A percentile compares a stretch with the other conserved stretches of the same genome.
Evolutionary conservation across 2,797 vertebrate genomes (phyloP).

Genomic region (Pangasius macronema): DNA sequence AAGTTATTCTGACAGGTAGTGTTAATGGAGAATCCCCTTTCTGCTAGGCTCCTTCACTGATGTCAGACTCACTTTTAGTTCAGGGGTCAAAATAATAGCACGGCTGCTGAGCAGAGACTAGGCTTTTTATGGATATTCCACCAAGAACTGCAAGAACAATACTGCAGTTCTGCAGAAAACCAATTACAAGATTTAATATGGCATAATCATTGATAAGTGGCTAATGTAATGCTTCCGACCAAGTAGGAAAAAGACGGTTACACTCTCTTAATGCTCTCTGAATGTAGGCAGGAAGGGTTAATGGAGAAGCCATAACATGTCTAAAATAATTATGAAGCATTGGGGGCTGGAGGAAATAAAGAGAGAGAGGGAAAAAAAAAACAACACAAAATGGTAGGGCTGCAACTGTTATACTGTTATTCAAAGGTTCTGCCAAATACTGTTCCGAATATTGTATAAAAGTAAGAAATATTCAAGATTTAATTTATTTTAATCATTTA

Average conservation of each 20-base stretch:
- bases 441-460: background rate
- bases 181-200: background rate
- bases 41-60: background rate
- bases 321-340: slow-evolving; percentile 10
- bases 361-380: background rate
- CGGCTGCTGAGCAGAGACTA: background rate
- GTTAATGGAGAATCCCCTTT: background rate
- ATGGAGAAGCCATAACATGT: slow-evolving; percentile 7
- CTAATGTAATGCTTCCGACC: background rate
- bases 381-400: background rate
- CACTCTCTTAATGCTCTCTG: background rate
- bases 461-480: background rate
- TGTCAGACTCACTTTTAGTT: background rate
- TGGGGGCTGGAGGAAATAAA: background rate
- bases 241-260: background rate
- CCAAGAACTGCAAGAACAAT: background rate
- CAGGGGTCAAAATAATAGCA: background rate
- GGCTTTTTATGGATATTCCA: background rate
- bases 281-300: background rate
- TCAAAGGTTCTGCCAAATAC: background rate
- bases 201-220: background rate
- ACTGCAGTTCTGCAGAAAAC: background rate
- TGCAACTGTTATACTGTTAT: background rate
- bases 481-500: background rate
- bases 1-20: background rate